Conservation (phyloP, 2,888 invertebrate species). For the Eumacrocentrus americanus region DNA sequence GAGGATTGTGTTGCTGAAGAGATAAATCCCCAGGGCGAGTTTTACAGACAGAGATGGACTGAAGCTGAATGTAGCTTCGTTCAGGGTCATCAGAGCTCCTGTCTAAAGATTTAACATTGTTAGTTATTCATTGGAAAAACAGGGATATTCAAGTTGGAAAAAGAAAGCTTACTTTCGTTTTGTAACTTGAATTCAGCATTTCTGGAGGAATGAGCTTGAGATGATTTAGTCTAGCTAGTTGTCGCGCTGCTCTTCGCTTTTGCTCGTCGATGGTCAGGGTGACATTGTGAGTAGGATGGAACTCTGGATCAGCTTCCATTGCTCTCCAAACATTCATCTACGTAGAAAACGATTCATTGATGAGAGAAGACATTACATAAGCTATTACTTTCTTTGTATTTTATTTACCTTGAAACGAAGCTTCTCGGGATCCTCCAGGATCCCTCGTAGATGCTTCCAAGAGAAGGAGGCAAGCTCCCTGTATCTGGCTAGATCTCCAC, state of each 20-base stretch:
- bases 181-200: slow-evolving; percentile 68
- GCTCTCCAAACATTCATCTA: slow-evolving; percentile 82
- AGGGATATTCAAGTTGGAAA: not conserved
- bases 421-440: slow-evolving; percentile 65
- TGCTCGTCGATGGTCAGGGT: slow-evolving; percentile 75
- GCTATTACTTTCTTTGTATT: too few relatives aligned
- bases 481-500: slow-evolving; percentile 65
- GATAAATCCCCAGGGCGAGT: slow-evolving; percentile 76
- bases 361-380: too few relatives aligned
- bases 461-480: slow-evolving; percentile 65
- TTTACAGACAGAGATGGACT: slow-evolving; percentile 79
- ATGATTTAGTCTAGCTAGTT: slow-evolving; percentile 71
- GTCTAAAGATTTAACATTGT: slow-evolving; percentile 63
- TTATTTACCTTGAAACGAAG: slow-evolving; percentile 65
- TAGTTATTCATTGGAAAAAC: not conserved
- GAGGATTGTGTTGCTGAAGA: slow-evolving; percentile 76
- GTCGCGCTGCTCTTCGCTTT: slow-evolving; percentile 73
- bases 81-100: slow-evolving; percentile 76
- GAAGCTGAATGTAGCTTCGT: slow-evolving; percentile 74
- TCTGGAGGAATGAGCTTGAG: slow-evolving; percentile 71
- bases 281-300: slow-evolving; percentile 66
- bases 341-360: slow-evolving; percentile 46
- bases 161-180: slow-evolving; percentile 65
- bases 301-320: slow-evolving; percentile 80
- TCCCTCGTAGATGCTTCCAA: slow-evolving; percentile 65